A percentile compares a stretch with the other conserved stretches of the same genome.
Evolutionary conservation across 1,140 invertebrate species (phyloP).

Genomic region (Sycophila sp.): DNA sequence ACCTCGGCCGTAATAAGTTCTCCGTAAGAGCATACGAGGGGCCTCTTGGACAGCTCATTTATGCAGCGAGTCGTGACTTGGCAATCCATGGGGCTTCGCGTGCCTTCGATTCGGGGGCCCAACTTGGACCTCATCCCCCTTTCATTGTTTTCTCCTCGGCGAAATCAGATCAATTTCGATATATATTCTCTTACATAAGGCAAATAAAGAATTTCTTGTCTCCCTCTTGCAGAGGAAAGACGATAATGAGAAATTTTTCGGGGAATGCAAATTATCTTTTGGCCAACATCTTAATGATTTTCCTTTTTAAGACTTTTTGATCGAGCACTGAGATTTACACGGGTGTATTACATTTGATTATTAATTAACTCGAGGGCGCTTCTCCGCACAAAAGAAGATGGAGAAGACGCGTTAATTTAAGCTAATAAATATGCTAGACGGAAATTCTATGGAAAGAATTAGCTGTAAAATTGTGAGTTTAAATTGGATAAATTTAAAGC

Average conservation of each 20-base stretch:
- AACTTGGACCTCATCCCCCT: neutral
- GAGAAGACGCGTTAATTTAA: too few relatives aligned
- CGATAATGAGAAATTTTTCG: constrained; percentile 29
- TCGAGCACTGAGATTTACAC: too few relatives aligned
- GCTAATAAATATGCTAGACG: too few relatives aligned
- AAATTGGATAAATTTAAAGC: too few relatives aligned
- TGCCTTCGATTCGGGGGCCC: neutral
- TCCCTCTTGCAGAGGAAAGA: neutral
- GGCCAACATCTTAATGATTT: constrained; percentile 33
- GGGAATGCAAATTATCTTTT: constrained; percentile 29
- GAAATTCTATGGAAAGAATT: too few relatives aligned
- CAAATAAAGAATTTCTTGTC: constrained; percentile 5
- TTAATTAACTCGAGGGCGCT: too few relatives aligned
- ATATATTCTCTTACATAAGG: neutral
- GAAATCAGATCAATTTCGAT: constrained; percentile 25
- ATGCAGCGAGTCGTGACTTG: constrained; percentile 24
- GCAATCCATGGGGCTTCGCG: constrained; percentile 4
- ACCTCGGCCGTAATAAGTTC: constrained; percentile 23
- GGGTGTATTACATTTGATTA: too few relatives aligned
- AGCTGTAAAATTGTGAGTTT: too few relatives aligned
- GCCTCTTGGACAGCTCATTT: constrained; percentile 22
- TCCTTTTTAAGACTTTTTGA: too few relatives aligned
- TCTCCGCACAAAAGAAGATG: too few relatives aligned
- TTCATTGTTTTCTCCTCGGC: constrained; percentile 23
- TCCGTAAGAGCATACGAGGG: neutral